phyloP scores from a whole-genome alignment of 1,140 invertebrate species.

The Melanaphis sacchari region DNA sequence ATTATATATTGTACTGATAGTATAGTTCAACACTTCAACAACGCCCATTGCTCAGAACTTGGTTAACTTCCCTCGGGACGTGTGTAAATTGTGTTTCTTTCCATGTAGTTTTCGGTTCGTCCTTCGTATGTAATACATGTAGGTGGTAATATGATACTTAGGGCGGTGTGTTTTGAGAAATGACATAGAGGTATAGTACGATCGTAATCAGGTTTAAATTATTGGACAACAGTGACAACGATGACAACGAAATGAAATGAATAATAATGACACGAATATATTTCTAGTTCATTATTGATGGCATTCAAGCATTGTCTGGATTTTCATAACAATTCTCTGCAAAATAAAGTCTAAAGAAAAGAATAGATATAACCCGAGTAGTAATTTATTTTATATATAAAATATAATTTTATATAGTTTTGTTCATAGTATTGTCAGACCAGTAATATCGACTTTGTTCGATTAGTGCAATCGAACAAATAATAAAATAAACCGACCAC shows the following conservation, averaged over 20 bases:
- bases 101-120: not conserved
- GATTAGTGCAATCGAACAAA: not conserved
- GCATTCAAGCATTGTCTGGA: not conserved
- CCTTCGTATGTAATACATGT: not conserved
- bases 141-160: not conserved
- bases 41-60: not conserved
- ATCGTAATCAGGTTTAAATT: not conserved
- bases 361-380: not conserved
- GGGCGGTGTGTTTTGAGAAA: not conserved
- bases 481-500: not conserved
- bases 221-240: not conserved
- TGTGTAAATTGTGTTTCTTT: not conserved
- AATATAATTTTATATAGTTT: not conserved
- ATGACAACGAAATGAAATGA: not conserved
- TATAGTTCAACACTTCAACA: not conserved
- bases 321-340: not conserved
- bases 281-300: not conserved
- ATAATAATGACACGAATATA: not conserved
- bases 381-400: not conserved
- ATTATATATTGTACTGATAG: conserved; percentile 2
- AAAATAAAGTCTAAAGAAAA: not conserved
- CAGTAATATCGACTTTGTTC: too few relatives aligned
- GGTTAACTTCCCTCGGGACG: not conserved
- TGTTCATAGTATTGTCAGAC: not conserved
- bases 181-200: not conserved